phyloP scores from a whole-genome alignment of 1,140 invertebrate species.

The Pentalonia nigronervosa region DNA sequence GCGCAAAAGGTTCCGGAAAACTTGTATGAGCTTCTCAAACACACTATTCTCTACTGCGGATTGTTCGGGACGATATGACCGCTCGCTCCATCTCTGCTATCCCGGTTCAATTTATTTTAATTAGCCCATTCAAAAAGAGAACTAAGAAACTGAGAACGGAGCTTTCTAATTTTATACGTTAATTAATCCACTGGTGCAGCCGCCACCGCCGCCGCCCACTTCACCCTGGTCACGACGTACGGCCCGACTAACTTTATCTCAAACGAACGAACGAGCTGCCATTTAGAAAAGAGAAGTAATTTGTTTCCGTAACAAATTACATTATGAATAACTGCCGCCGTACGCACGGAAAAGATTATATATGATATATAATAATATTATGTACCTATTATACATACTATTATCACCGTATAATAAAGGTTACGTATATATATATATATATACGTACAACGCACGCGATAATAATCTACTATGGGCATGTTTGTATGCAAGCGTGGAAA shows the following conservation, averaged over 20 bases:
- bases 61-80: conserved; percentile 40
- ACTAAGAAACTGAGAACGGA: conserved; percentile 37
- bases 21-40: conserved; percentile 28
- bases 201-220: background rate
- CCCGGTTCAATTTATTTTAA: conserved; percentile 57
- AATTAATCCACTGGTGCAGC: conserved; percentile 32
- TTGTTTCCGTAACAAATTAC: conserved; percentile 25
- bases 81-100: background rate
- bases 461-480: background rate
- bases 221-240: background rate
- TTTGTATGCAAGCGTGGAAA: background rate
- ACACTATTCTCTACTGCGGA: conserved; percentile 25
- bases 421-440: too few relatives aligned
- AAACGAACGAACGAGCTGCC: background rate
- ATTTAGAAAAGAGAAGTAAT: conserved; percentile 37
- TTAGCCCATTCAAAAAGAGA: conserved; percentile 37
- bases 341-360: background rate
- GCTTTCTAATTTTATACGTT: conserved; percentile 46
- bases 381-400: background rate
- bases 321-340: conserved; percentile 4
- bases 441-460: background rate
- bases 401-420: too few relatives aligned
- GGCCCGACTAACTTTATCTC: background rate
- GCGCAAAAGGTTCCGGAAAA: conserved; percentile 34
- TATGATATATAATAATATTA: background rate